Percentiles rank a stretch among this genome's conserved stretches.
phyloP scores from a whole-genome alignment of 1,140 invertebrate species.

The Luehdorfia chinensis region DNA sequence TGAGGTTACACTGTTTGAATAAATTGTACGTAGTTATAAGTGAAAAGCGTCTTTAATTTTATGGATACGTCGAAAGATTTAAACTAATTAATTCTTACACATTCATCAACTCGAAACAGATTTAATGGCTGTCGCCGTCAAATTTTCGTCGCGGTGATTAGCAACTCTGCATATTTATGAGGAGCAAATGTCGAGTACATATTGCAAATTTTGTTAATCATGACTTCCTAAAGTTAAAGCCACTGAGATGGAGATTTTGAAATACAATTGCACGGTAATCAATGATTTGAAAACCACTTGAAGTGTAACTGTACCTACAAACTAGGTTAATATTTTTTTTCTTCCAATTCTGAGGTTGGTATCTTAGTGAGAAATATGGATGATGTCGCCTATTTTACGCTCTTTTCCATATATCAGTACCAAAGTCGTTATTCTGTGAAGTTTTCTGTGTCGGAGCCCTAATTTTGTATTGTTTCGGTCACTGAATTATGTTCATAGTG shows the following conservation, averaged over 20 bases:
- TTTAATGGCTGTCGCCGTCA: background rate
- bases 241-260: background rate
- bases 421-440: too few species aligned
- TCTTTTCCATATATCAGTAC: too few species aligned
- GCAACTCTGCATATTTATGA: slow-evolving; percentile 7
- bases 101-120: background rate
- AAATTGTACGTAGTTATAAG: background rate
- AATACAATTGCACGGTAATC: background rate
- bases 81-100: background rate
- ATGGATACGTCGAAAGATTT: background rate
- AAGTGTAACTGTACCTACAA: too few species aligned
- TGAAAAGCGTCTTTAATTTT: background rate
- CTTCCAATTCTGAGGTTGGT: too few species aligned
- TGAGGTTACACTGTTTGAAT: too few species aligned
- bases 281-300: too few species aligned
- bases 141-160: background rate
- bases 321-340: too few species aligned
- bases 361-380: too few species aligned
- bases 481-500: too few species aligned
- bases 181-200: slow-evolving; percentile 6
- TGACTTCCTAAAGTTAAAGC: slow-evolving; percentile 4
- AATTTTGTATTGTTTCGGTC: too few species aligned
- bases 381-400: too few species aligned
- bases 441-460: too few species aligned
- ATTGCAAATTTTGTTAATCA: slow-evolving; percentile 13